These are phyloP conservation scores for Esox masquinongy DNA, from an alignment of 2,797 vertebrate species.

Conservation along the genomic window DNA sequence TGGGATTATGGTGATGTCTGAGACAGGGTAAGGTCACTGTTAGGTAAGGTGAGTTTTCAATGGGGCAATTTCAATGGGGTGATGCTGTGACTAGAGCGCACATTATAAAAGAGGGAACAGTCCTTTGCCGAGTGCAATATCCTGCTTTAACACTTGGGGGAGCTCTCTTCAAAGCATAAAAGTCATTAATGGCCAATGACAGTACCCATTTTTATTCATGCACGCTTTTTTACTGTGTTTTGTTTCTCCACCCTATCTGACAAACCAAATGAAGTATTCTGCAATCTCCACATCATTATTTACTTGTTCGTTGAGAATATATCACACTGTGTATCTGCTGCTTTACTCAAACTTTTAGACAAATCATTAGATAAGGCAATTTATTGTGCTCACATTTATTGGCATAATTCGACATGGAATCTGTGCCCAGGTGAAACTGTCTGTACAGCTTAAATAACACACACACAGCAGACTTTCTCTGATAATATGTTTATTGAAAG, in stretches of 20 bases:
- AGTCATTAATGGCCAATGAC: not conserved
- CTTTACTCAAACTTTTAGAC: not conserved
- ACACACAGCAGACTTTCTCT: not conserved
- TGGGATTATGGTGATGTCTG: no score
- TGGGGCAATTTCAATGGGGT: not conserved
- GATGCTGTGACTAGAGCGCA: no score
- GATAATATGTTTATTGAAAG: slow-evolving; percentile 60
- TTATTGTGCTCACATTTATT: not conserved
- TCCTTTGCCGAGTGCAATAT: not conserved
- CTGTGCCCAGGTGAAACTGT: not conserved
- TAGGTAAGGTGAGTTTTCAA: not conserved
- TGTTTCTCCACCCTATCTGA: not conserved
- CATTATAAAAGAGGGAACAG: no score
- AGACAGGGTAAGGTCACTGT: no score
- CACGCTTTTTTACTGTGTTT: not conserved
- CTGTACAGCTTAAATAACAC: not conserved
- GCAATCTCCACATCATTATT: not conserved
- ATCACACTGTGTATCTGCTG: not conserved
- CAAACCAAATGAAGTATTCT: not conserved
- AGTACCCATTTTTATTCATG: not conserved
- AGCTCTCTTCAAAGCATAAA: slow-evolving; percentile 42
- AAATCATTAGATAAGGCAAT: not conserved
- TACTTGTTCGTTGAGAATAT: no score
- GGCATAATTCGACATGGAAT: not conserved
- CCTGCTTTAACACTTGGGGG: slow-evolving; percentile 51